phyloP scores from a whole-genome alignment of 2,113 vertebrate species.

The Lota lota region DNA sequence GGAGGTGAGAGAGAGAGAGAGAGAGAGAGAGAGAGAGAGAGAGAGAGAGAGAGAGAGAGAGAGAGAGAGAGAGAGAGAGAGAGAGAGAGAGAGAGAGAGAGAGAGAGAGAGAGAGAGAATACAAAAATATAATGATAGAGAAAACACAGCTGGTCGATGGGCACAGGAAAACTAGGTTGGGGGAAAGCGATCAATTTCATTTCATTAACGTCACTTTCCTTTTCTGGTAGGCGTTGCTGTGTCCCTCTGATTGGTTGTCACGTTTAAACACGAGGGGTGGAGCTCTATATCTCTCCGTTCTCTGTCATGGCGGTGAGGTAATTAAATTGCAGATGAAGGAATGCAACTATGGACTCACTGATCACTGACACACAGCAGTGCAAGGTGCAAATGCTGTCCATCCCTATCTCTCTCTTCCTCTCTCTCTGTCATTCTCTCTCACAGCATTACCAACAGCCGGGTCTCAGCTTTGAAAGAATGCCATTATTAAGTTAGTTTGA shows the following conservation, averaged over 20 bases:
- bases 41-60: too few species aligned
- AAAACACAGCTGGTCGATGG: neutral
- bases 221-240: constrained; percentile 12
- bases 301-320: constrained; percentile 15
- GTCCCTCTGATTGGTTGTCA: constrained; percentile 33
- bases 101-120: constrained; percentile 7
- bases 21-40: too few species aligned
- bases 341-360: constrained; percentile 15
- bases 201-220: constrained; percentile 42
- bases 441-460: too few species aligned
- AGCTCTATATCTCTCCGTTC: neutral
- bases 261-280: constrained; percentile 8
- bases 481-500: constrained; percentile 5
- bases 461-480: neutral
- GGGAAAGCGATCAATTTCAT: constrained; percentile 44
- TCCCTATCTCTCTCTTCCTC: constrained; percentile 2
- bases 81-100: neutral
- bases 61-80: too few species aligned
- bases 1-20: constrained; percentile 4
- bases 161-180: neutral
- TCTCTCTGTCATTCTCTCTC: constrained; percentile 8
- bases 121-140: neutral
- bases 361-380: constrained; percentile 7
- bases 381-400: neutral
- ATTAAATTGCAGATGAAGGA: constrained; percentile 38